Evolutionary conservation across 1,140 invertebrate genomes (phyloP).

Genomic region (Euura lappo): DNA sequence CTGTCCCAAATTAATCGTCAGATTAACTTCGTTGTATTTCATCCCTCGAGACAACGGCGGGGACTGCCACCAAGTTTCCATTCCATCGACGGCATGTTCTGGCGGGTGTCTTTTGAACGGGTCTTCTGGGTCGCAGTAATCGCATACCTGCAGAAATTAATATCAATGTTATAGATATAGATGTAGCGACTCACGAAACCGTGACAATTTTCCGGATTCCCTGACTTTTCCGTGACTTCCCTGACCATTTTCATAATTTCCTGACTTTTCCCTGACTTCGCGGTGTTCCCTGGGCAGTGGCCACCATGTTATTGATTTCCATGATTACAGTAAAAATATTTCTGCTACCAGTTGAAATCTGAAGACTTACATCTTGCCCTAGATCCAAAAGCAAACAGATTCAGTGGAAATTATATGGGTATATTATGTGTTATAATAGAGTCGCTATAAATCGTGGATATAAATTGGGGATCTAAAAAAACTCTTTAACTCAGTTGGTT

Average conservation of each 20-base stretch:
- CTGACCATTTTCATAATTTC: too few relatives aligned
- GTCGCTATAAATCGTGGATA: too few relatives aligned
- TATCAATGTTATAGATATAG: neutral
- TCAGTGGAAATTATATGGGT: too few relatives aligned
- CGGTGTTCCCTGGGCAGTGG: too few relatives aligned
- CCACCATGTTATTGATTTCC: neutral
- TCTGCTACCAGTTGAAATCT: too few relatives aligned
- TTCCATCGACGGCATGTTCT: slow-evolving; percentile 92
- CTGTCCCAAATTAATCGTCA: slow-evolving; percentile 97
- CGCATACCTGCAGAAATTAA: slow-evolving; percentile 81
- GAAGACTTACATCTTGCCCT: too few relatives aligned
- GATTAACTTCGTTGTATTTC: slow-evolving; percentile 96
- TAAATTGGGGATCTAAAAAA: neutral
- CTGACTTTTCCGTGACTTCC: too few relatives aligned
- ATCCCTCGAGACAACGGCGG: slow-evolving; percentile 96
- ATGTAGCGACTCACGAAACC: too few relatives aligned
- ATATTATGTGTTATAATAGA: too few relatives aligned
- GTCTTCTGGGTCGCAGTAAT: slow-evolving; percentile 82
- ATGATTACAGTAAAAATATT: neutral
- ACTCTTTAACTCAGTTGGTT: slow-evolving; percentile 1
- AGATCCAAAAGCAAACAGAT: too few relatives aligned
- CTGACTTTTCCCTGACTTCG: too few relatives aligned
- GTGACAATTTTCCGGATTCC: too few relatives aligned
- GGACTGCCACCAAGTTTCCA: slow-evolving; percentile 96
- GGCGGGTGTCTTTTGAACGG: slow-evolving; percentile 84